phyloP scores from a whole-genome alignment of 2,797 vertebrate genomes.

The Rhabdomys pumilio region DNA sequence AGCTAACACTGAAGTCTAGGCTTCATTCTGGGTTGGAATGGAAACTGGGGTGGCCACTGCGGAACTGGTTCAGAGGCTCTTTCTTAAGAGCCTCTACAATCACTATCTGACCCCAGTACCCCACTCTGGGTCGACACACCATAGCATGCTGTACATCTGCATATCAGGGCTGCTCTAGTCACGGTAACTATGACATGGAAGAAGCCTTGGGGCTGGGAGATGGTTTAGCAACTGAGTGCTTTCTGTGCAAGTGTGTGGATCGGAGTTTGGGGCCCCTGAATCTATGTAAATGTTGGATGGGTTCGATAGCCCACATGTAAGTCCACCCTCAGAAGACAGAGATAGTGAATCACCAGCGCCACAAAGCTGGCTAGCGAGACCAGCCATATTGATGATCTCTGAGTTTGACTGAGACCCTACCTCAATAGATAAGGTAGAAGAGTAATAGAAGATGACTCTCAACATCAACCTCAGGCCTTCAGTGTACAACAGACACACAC shows the following conservation, averaged over 20 bases:
- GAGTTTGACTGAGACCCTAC: neutral
- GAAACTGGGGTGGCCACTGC: neutral
- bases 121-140: too few relatives aligned
- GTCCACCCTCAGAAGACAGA: neutral
- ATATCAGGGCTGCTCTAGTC: neutral
- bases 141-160: too few relatives aligned
- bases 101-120: neutral
- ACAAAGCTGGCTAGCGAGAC: neutral
- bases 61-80: neutral
- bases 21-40: neutral
- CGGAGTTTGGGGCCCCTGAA: neutral
- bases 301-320: neutral
- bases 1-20: neutral
- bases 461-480: neutral
- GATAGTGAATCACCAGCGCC: neutral
- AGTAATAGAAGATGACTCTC: neutral
- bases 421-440: neutral
- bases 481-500: neutral
- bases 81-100: neutral
- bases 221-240: neutral
- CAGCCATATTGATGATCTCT: neutral
- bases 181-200: neutral
- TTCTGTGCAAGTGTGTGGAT: neutral
- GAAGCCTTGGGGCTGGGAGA: too few relatives aligned
- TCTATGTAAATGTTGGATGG: neutral